Evolutionary conservation across 2,113 vertebrate species (phyloP).

Genomic region (Stercorarius parasiticus): DNA sequence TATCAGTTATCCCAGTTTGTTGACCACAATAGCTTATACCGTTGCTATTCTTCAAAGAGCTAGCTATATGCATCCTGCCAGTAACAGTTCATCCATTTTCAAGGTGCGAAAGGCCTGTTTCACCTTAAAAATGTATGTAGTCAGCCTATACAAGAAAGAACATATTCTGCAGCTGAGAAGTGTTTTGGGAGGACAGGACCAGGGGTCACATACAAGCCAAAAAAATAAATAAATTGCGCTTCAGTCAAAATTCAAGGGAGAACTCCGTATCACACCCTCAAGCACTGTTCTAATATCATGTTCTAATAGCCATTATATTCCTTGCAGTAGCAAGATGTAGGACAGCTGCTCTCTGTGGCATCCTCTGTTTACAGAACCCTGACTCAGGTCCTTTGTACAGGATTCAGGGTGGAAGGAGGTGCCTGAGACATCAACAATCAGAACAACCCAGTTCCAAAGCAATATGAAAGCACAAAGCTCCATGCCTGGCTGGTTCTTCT

Average conservation of each 20-base stretch:
- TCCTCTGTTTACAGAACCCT: neutral
- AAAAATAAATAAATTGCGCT: neutral
- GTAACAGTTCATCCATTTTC: neutral
- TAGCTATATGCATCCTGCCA: neutral
- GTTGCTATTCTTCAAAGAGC: neutral
- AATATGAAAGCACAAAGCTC: neutral
- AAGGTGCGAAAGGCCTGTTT: neutral
- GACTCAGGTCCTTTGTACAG: neutral
- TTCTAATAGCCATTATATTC: neutral
- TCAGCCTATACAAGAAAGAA: neutral
- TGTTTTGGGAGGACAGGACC: neutral
- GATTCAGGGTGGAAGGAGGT: neutral
- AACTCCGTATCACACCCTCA: neutral
- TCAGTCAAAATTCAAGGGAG: neutral
- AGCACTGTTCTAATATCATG: neutral
- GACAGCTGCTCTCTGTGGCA: neutral
- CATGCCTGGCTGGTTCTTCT: neutral
- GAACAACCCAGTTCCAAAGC: neutral
- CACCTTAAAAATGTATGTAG: neutral
- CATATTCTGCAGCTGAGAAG: neutral
- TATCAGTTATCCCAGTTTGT: neutral
- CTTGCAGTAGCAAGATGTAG: neutral
- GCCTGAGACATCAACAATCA: neutral
- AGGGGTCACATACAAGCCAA: neutral
- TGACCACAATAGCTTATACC: too few relatives aligned